Conservation (phyloP, 2,113 vertebrate species). For the Lasiurus borealis region DNA sequence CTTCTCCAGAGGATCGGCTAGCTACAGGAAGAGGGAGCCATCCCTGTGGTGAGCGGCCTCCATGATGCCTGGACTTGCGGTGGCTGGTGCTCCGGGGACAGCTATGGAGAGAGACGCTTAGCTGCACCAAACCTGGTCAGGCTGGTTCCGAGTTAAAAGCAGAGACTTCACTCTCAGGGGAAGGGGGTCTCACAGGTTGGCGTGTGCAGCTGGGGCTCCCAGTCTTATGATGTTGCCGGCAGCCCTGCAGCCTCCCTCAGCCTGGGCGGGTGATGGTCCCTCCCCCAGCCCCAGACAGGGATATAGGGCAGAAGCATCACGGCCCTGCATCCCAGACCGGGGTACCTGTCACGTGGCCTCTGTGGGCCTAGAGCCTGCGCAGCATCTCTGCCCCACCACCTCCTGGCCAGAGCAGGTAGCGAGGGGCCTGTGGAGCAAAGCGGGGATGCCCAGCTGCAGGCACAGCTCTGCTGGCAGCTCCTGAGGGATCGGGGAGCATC, state of each 20-base stretch:
- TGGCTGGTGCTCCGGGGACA: neutral
- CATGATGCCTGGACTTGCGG: neutral
- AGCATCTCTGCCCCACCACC: constrained; percentile 71
- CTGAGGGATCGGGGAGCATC: neutral
- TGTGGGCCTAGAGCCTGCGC: neutral
- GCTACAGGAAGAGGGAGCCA: neutral
- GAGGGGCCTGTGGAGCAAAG: neutral
- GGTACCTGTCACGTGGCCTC: neutral
- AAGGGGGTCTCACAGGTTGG: neutral
- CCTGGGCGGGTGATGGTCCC: neutral
- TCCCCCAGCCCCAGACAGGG: neutral
- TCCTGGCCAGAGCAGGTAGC: constrained; percentile 56
- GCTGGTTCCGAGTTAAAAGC: neutral
- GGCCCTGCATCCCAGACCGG: neutral
- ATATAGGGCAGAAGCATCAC: neutral
- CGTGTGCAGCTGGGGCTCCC: too few relatives aligned
- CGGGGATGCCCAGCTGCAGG: neutral
- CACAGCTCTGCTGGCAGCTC: neutral
- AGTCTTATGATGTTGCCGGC: neutral
- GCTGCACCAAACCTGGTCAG: neutral
- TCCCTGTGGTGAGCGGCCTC: neutral
- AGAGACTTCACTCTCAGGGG: neutral
- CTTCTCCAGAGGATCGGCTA: neutral
- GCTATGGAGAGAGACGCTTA: neutral
- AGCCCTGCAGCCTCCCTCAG: neutral